Evolutionary conservation across 1,140 invertebrate species (phyloP).

Genomic region (Oppia nitens): DNA sequence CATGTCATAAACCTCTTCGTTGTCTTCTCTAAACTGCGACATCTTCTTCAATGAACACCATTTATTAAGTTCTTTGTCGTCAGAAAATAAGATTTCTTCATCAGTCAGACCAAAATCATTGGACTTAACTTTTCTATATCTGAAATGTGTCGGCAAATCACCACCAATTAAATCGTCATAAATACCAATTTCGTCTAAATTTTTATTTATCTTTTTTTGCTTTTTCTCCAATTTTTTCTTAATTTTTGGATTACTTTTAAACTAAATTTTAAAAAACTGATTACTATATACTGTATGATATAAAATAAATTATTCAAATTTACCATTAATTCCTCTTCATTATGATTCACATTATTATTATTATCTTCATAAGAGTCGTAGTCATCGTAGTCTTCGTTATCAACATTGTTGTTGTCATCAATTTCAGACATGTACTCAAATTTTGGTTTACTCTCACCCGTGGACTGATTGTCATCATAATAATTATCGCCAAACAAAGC

Average conservation of each 20-base stretch:
- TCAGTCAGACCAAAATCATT: slow-evolving; percentile 80
- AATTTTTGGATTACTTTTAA: too few relatives aligned
- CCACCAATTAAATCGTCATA: slow-evolving; percentile 77
- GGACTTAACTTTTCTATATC: slow-evolving; percentile 64
- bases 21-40: slow-evolving; percentile 46
- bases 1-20: slow-evolving; percentile 61
- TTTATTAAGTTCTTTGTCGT: slow-evolving; percentile 79
- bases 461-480: slow-evolving; percentile 48
- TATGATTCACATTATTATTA: not conserved
- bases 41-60: slow-evolving; percentile 89
- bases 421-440: slow-evolving; percentile 61
- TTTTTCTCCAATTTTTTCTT: slow-evolving; percentile 32
- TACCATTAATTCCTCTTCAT: slow-evolving; percentile 12
- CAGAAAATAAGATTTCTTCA: slow-evolving; percentile 75
- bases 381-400: slow-evolving; percentile 34
- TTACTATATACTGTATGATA: not conserved
- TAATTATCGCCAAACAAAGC: slow-evolving; percentile 65
- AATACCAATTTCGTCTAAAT: slow-evolving; percentile 70
- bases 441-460: slow-evolving; percentile 43
- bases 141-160: slow-evolving; percentile 76
- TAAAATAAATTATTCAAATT: not conserved
- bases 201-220: slow-evolving; percentile 70
- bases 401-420: slow-evolving; percentile 25
- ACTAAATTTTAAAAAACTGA: too few relatives aligned
- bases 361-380: slow-evolving; percentile 34